Base-by-base conservation (phyloP, 2,113 vertebrate species). In the Ceyx margarethae region DNA sequence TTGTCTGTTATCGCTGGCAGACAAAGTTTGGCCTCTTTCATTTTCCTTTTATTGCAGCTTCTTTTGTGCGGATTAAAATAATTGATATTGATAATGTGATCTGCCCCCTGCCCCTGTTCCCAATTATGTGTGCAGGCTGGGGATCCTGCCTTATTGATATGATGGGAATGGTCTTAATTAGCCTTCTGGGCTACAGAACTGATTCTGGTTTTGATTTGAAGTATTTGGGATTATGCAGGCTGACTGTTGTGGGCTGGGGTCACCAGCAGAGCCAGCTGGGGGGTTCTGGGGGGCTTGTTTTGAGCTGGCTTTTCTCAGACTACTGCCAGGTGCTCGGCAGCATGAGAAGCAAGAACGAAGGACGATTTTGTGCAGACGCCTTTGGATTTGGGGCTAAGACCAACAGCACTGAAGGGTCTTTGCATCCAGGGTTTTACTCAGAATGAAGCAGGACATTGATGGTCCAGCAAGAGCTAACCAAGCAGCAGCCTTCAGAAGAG, bases 101-200 rank as follows among this genome's bases (percentile, higher is more conserved):
- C 91, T 87, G 91, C 57, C 65, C 85, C 85, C 57, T 48, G 82
- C 71, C 89, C 90, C 95, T 85, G 89, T 51, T 87, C 81, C 84
- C 87, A 93, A 94, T 90, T 89, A 94, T 77, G 58, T 45, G 51
- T 16, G 4, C 81, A 57, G 85, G 43, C 82, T 85, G 74, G 74
- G 77, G 83, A 96, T 93, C 66, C 84, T 37, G 85, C 64, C 0
- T 51, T 7, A 31, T 69, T 92, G 84, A 81, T 58, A 68, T 5
- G 74, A 64, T 60, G 68, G 87, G 81, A 92, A 87, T 96, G 96
- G 92, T 89, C 94, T 87, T 65, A 75, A 95, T 94, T 96, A 95
- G 73, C 92, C 78, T 91, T 82, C 89, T 37, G 81, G 81, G 92
- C 91, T 94, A 19, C 78, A 91, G 81, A 61, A 18, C 28, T 29